These are phyloP conservation scores for Cyanistes caeruleus DNA, from an alignment of 2,113 vertebrate species.

Conservation along the genomic window DNA sequence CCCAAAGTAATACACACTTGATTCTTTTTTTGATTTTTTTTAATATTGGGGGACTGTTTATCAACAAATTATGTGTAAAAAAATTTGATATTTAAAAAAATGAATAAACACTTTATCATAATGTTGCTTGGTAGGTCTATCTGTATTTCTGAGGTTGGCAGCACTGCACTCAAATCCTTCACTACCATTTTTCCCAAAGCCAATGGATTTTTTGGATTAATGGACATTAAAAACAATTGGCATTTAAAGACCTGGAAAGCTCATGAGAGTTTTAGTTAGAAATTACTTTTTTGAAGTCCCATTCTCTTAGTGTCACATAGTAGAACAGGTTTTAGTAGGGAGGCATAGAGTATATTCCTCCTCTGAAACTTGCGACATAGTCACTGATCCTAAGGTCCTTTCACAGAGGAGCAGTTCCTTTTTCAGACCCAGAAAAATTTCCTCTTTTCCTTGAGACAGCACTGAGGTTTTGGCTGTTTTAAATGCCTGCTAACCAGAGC, in stretches of 20 bases:
- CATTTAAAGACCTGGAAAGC: not conserved
- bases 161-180: not conserved
- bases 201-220: not conserved
- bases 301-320: not conserved
- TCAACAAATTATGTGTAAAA: constrained; percentile 57
- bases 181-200: not conserved
- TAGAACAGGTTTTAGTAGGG: not conserved
- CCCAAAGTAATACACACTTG: constrained; percentile 53
- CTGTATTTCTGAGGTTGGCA: not conserved
- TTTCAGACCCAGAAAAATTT: not conserved
- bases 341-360: not conserved
- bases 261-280: not conserved
- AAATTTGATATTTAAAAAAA: constrained; percentile 70
- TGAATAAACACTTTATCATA: constrained; percentile 67
- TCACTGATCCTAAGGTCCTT: not conserved
- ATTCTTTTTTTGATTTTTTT: constrained; percentile 51
- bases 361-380: not conserved
- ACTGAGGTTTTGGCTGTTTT: not conserved
- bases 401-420: not conserved
- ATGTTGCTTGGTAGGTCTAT: constrained; percentile 17
- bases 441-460: not conserved
- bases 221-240: not conserved
- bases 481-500: not conserved
- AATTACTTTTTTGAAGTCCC: not conserved
- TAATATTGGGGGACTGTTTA: constrained; percentile 58